Base-by-base conservation (phyloP, 2,797 vertebrate species). In the Gobionotothen gibberifrons region DNA sequence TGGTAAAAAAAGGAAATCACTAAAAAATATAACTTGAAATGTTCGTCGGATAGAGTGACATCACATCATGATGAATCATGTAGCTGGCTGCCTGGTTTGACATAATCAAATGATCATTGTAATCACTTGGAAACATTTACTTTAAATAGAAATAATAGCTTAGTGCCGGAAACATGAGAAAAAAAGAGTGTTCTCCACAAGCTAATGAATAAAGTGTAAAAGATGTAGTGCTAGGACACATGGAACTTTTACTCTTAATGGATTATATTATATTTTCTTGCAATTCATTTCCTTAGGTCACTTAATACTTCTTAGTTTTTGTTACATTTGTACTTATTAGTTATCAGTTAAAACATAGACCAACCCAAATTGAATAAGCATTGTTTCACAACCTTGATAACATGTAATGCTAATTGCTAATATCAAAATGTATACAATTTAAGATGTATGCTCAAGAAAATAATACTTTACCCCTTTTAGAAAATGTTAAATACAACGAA, bases 41-140 rank as follows among this genome's bases (percentile, higher is more conserved):
- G 19, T 13, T n/a, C 21, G 3, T 17, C 5, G 3, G 48, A 36
- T 42, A n/a, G 29, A 44, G 22, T 39, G 53, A 48, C 36, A 48
- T 66, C 13, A 48, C 11, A 54, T 3, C 3, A 26, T 5, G 1
- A 67, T 61, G n/a, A 52, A 54, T 74, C 12, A 7, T 40, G 29
- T 8, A 16, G 17, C 4, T 21, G 21, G 47, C 19, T 52, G 54
- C 52, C 42, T 26, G 26, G 26, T 26, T 62, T 72, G n/a, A 54
- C 43, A 67, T 22, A 54, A 19, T 55, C 12, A 32, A 71, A n/a
- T 48, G 40, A 65, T 36, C 16, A 40, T 0, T 46, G 22, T 40
- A 32, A 67, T 52, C 39, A 49, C 22, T 70, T 51, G 19, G 61
- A 21, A 53, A 64, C 55, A 40, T 17, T n/a, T 7, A 21, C n/a